phyloP scores from a whole-genome alignment of 1,140 invertebrate species.

The Microplitis mediator region DNA sequence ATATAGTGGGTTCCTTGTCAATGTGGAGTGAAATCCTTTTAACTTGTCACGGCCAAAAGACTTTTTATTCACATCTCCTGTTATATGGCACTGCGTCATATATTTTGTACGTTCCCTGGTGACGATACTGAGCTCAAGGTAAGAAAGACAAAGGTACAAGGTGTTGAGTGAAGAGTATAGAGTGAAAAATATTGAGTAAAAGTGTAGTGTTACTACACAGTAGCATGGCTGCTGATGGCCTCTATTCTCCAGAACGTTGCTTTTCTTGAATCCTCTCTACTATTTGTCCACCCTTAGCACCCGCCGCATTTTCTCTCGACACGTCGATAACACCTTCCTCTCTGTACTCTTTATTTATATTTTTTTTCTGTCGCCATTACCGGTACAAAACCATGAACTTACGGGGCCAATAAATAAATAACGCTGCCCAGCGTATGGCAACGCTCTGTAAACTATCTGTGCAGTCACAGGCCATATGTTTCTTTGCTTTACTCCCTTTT shows the following conservation, averaged over 20 bases:
- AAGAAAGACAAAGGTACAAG: no score
- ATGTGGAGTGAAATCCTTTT: background rate
- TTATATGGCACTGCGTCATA: background rate
- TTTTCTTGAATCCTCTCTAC: background rate
- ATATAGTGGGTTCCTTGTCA: background rate
- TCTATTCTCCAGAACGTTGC: background rate
- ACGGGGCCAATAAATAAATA: constrained; percentile 42
- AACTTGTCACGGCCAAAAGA: constrained; percentile 9
- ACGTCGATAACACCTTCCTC: constrained; percentile 18
- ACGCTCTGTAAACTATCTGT: constrained; percentile 35
- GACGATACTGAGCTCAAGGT: background rate
- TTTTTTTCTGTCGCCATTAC: no score
- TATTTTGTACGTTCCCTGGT: background rate
- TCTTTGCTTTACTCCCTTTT: constrained; percentile 25
- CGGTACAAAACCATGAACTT: constrained; percentile 27
- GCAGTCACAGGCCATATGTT: constrained; percentile 31
- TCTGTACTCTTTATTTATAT: constrained; percentile 26
- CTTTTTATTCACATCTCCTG: background rate
- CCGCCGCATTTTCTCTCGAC: background rate
- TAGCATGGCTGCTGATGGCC: no score
- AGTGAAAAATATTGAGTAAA: no score
- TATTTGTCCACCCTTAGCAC: background rate
- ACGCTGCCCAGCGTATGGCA: constrained; percentile 14
- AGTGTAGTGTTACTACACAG: no score
- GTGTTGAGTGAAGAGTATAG: no score